Conservation (phyloP, 53 echinoderm and acorn worm genomes). For the Crossaster papposus region DNA sequence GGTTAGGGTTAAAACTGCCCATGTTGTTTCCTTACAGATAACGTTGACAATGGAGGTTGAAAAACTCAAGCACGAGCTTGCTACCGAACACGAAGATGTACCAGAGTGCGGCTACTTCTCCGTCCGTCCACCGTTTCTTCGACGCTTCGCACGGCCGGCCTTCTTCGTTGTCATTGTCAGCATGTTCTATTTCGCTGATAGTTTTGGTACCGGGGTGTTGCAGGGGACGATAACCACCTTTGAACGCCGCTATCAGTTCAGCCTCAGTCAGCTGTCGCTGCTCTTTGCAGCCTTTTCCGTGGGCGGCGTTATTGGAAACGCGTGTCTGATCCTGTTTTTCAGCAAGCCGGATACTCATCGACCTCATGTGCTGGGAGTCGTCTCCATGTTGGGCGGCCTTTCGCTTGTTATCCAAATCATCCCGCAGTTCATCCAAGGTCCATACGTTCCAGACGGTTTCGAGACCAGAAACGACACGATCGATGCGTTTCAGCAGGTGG, state of each 20-base stretch:
- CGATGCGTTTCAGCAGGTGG: not conserved
- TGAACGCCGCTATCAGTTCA: slow-evolving; percentile 26
- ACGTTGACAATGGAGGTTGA: not conserved
- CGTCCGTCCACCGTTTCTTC: slow-evolving; percentile 9
- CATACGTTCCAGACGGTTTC: slow-evolving; percentile 3
- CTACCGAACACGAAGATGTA: not conserved
- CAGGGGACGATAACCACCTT: slow-evolving; percentile 13
- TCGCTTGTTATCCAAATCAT: not conserved
- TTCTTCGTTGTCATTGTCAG: not conserved
- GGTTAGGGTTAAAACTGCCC: no score
- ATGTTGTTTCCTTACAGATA: no score
- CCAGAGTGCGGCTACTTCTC: not conserved
- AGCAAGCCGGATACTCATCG: slow-evolving; percentile 23
- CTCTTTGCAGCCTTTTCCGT: not conserved
- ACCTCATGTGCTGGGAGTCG: not conserved
- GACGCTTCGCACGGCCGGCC: slow-evolving; percentile 14
- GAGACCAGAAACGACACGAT: not conserved
- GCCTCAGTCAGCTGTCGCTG: not conserved
- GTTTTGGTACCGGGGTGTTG: not conserved
- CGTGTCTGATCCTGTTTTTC: not conserved
- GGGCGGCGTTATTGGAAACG: not conserved
- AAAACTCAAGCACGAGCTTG: not conserved
- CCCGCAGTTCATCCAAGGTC: slow-evolving; percentile 18
- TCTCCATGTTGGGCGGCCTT: not conserved
- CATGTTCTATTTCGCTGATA: slow-evolving; percentile 12